A percentile compares a stretch with the other conserved stretches of the same genome.
phyloP scores from a whole-genome alignment of 2,113 vertebrate genomes.

The Microcebus jonahi region DNA sequence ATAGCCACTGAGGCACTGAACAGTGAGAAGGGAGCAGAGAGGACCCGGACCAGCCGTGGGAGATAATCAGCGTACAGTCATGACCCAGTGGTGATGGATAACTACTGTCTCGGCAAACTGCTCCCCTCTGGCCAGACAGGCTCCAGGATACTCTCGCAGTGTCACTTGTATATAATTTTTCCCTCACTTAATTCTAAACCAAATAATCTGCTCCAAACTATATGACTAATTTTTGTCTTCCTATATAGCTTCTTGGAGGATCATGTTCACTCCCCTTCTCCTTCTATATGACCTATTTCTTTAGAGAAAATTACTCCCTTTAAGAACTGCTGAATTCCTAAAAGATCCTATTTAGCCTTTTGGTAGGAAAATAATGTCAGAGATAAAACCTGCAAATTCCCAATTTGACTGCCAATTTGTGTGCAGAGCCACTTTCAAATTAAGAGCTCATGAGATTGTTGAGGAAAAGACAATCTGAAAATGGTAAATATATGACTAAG shows the following conservation, averaged over 20 bases:
- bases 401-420: constrained; percentile 39
- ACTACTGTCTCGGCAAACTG: not conserved
- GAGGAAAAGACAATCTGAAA: constrained; percentile 46
- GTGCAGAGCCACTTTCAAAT: constrained; percentile 39
- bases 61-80: not conserved
- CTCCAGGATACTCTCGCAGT: not conserved
- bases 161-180: not conserved
- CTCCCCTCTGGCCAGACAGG: not conserved
- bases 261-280: not conserved
- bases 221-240: not conserved
- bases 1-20: not conserved
- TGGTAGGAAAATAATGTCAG: not conserved
- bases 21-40: not conserved
- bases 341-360: constrained; percentile 35
- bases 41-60: not conserved
- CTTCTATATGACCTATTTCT: not conserved
- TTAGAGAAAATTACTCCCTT: not conserved
- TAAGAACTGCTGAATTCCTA: constrained; percentile 21
- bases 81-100: too few species aligned
- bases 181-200: not conserved
- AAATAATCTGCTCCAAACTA: not conserved
- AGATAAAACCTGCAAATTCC: constrained; percentile 15
- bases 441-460: not conserved
- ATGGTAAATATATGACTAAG: not conserved
- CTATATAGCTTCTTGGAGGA: not conserved